Percentiles rank a stretch among this genome's conserved stretches.
phyloP scores from a whole-genome alignment of 2,888 invertebrate genomes.

The Stomorhina lunata region DNA sequence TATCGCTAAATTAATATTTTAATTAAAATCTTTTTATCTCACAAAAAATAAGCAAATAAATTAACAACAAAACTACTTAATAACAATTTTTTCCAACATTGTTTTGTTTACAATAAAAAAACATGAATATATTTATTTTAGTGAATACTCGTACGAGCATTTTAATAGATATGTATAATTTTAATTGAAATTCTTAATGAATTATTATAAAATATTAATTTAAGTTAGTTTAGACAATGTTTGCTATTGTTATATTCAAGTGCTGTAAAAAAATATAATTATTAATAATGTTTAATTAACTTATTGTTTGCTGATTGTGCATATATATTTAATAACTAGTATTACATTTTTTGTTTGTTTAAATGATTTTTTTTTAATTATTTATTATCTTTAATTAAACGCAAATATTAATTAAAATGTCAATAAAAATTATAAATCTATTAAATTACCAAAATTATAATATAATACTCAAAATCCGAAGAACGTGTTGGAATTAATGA shows the following conservation, averaged over 20 bases:
- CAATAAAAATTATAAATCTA: neutral
- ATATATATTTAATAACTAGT: neutral
- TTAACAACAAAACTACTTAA: neutral
- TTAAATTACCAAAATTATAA: neutral
- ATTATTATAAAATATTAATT: neutral
- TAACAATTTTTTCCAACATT: neutral
- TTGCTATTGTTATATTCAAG: neutral
- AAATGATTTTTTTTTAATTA: neutral
- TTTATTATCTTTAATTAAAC: neutral
- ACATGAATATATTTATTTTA: neutral
- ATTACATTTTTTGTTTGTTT: neutral
- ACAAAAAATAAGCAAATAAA: neutral
- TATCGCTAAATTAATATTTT: conserved; percentile 2
- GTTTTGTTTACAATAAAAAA: neutral
- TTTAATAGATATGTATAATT: neutral
- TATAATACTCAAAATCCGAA: neutral
- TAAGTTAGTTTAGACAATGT: neutral
- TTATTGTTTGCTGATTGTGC: neutral
- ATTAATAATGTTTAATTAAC: neutral
- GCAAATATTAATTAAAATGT: neutral
- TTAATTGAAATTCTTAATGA: neutral
- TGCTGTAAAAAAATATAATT: neutral
- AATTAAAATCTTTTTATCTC: conserved; percentile 9
- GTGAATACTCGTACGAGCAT: too few relatives aligned
- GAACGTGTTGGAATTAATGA: too few relatives aligned